These are phyloP conservation scores for Chelonus formosanus DNA, from an alignment of 2,888 invertebrate genomes.

Conservation along the genomic window DNA sequence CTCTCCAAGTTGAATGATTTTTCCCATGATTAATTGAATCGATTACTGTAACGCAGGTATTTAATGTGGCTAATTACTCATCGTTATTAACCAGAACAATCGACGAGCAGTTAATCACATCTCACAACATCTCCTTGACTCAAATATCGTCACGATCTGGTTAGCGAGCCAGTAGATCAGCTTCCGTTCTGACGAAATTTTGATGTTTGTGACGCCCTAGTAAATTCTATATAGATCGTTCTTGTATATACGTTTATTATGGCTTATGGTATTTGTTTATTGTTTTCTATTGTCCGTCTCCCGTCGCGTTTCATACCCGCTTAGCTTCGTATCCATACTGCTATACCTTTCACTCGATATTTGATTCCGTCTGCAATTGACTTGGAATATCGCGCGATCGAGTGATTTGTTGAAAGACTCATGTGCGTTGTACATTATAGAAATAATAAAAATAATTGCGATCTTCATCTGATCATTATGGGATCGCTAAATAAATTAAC, in stretches of 20 bases:
- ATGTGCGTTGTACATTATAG: slow-evolving; percentile 1
- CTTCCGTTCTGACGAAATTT: slow-evolving; percentile 55
- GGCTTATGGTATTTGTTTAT: slow-evolving; percentile 34
- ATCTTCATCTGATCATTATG: neutral
- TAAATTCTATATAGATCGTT: slow-evolving; percentile 23
- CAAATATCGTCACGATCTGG: slow-evolving; percentile 49
- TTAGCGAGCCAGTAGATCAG: slow-evolving; percentile 44
- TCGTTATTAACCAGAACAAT: slow-evolving; percentile 28
- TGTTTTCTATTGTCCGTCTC: slow-evolving; percentile 32
- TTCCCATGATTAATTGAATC: slow-evolving; percentile 15
- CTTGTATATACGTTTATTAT: slow-evolving; percentile 12
- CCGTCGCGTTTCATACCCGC: slow-evolving; percentile 20
- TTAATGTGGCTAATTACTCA: slow-evolving; percentile 21
- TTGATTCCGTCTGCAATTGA: slow-evolving; percentile 27
- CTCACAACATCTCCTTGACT: slow-evolving; percentile 10
- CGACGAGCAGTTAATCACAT: slow-evolving; percentile 23
- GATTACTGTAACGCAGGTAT: slow-evolving; percentile 1
- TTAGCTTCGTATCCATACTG: slow-evolving; percentile 4
- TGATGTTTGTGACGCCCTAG: slow-evolving; percentile 51
- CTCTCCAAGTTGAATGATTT: neutral
- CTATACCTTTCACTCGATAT: slow-evolving; percentile 34
- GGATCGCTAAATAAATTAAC: neutral
- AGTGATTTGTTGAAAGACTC: slow-evolving; percentile 19
- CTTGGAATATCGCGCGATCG: slow-evolving; percentile 26
- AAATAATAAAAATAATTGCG: neutral